Evolutionary conservation across 2,888 invertebrate species (phyloP), one percentile per base, ranked within the genome.

Genomic region (Rhogogaster chlorosoma): DNA sequence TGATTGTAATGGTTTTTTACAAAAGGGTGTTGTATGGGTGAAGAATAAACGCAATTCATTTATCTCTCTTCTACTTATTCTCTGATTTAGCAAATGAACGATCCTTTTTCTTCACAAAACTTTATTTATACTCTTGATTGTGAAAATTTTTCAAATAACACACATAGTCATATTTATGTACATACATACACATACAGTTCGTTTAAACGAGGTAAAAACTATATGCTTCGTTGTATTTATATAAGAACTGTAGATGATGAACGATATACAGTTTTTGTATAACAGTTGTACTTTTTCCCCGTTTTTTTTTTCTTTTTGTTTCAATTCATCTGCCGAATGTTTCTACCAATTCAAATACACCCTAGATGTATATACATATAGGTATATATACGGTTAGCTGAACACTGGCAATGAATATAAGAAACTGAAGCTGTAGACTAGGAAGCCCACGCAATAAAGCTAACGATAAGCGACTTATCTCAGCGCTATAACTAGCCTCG

Each of bases 381-480:
- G 15, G 15, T 15, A 49, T n/a, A 26, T 36, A 32, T 36, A 42
- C 77, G 53, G 32, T 53, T 32, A 77, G 18, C 26, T 26, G 49
- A 77, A 77, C 77, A 29, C 77, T 32, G 45, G 32, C 77, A 77
- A 77, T n/a, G 77, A 53, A 53, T 77, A 53, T 77, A 77, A 77
- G 77, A 73, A 38, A 29, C 42, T 73, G 71, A 36, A 73, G 42
- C 10, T 29, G 38, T 18, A 18, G 70, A 18, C 32, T 70, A 36
- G 36, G 36, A 70, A 70, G 32, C 71, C 38, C 42, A 77, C 77
- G 77, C 77, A 53, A 77, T 77, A 77, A 77, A 77, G 53, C 49
- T 77, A 77, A 77, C 77, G 77, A 77, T 77, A 77, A 77, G 77
- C 77, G 77, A 77, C 77, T 77, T 77, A 53, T 77, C 77, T 77